Percentiles rank a stretch among this genome's conserved stretches.
Evolutionary conservation across 2,797 vertebrate species (phyloP).

Genomic region (Anniella stebbinsi): DNA sequence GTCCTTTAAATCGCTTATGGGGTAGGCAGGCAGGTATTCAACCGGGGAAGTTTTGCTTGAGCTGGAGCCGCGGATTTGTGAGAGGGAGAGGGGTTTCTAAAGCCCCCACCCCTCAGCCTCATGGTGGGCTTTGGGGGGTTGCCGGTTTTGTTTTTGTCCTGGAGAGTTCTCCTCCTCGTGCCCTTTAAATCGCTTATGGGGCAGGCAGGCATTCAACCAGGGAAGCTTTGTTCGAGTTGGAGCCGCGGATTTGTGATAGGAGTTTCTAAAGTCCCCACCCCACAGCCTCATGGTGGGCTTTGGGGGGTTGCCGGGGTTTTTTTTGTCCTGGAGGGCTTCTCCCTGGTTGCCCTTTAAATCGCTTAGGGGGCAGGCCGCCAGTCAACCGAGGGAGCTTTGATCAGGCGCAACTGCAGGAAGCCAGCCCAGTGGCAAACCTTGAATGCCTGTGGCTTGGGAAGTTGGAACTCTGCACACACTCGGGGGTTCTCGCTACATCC

Average conservation of each 20-base stretch:
- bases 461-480: background rate
- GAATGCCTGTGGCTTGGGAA: background rate
- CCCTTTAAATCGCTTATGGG: background rate
- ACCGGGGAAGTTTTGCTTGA: background rate
- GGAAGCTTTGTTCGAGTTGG: no score
- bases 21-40: background rate
- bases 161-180: background rate
- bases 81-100: no score
- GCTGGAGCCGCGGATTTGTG: no score
- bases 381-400: background rate
- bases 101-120: background rate
- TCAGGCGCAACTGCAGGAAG: background rate
- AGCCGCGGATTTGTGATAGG: no score
- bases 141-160: no score
- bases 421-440: background rate
- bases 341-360: background rate
- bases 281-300: background rate
- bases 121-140: background rate
- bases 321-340: background rate
- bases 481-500: background rate
- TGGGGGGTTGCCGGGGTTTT: no score
- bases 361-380: background rate
- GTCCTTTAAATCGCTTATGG: background rate
- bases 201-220: no score
- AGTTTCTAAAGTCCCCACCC: background rate